A percentile compares a stretch with the other conserved stretches of the same genome.
Conservation (phyloP, 2,888 invertebrate species). For the Brachylomia viminalis region DNA sequence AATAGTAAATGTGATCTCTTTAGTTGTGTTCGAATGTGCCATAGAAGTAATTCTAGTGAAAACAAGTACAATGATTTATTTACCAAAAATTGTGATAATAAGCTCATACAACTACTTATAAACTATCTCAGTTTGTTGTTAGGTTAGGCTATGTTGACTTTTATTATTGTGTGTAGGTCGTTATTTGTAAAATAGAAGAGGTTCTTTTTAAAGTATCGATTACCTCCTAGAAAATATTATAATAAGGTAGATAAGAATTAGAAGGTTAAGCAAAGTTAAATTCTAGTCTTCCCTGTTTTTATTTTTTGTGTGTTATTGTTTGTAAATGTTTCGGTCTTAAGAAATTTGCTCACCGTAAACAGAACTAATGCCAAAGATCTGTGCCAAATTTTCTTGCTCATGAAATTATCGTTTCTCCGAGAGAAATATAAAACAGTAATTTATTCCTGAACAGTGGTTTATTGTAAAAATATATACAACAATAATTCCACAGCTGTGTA, state of each 20-base stretch:
- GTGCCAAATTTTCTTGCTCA: slow-evolving; percentile 69
- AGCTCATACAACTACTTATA: slow-evolving; percentile 50
- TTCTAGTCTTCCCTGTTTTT: slow-evolving; percentile 62
- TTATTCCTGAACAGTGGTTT: slow-evolving; percentile 30
- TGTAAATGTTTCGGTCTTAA: slow-evolving; percentile 17
- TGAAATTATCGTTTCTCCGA: slow-evolving; percentile 59
- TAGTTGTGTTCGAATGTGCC: slow-evolving; percentile 56
- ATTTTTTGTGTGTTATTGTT: slow-evolving; percentile 46
- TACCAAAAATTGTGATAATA: slow-evolving; percentile 64
- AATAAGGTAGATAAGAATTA: slow-evolving; percentile 47
- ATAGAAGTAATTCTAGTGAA: slow-evolving; percentile 47
- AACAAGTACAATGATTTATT: slow-evolving; percentile 56
- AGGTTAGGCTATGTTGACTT: slow-evolving; percentile 52
- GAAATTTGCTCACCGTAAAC: slow-evolving; percentile 54
- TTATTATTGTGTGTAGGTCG: slow-evolving; percentile 52
- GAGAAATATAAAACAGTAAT: slow-evolving; percentile 52
- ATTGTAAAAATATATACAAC: slow-evolving; percentile 34
- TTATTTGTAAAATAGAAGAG: slow-evolving; percentile 37
- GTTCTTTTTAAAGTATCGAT: slow-evolving; percentile 49
- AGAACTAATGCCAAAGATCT: slow-evolving; percentile 60
- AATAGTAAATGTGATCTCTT: slow-evolving; percentile 21
- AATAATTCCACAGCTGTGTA: slow-evolving; percentile 58
- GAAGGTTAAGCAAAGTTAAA: slow-evolving; percentile 17
- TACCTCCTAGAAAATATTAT: slow-evolving; percentile 58
- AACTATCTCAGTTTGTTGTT: slow-evolving; percentile 55